These are phyloP conservation scores for Pipistrellus pipistrellus DNA, from an alignment of 2,797 vertebrate species.

Conservation along the genomic window DNA sequence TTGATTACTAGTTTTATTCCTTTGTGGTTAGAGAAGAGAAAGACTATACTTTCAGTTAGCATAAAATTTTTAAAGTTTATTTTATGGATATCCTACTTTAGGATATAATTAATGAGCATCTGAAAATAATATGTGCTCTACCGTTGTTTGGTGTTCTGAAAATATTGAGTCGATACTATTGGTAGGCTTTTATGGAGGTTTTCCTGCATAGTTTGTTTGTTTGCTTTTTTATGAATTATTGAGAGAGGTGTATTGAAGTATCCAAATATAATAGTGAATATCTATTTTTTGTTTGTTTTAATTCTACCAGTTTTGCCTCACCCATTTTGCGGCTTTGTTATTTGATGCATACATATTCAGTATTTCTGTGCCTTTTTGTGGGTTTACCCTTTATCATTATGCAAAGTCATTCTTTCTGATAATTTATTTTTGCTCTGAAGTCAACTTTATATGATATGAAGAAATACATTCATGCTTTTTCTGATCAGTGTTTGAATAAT, in stretches of 20 bases:
- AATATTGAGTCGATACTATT: neutral
- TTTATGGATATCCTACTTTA: neutral
- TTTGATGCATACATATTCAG: neutral
- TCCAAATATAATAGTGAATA: neutral
- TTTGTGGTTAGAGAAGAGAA: neutral
- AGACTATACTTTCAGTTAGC: neutral
- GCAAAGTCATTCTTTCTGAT: neutral
- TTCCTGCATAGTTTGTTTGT: neutral
- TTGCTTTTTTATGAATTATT: neutral
- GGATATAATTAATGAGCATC: neutral
- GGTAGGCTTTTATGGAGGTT: neutral
- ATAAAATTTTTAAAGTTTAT: neutral
- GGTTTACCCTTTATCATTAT: neutral
- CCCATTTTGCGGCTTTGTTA: neutral
- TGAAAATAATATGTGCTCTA: neutral
- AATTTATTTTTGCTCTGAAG: neutral
- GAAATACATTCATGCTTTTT: neutral
- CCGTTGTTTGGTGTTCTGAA: neutral
- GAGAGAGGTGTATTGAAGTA: neutral
- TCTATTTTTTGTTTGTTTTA: neutral
- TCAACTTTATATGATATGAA: slow-evolving; percentile 8
- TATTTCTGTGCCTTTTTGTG: neutral
- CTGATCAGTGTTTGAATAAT: neutral
- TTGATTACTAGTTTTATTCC: neutral
- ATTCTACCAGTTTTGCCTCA: neutral